These are phyloP conservation scores for Argynnis bischoffii DNA, from an alignment of 2,888 invertebrate genomes.

Conservation along the genomic window DNA sequence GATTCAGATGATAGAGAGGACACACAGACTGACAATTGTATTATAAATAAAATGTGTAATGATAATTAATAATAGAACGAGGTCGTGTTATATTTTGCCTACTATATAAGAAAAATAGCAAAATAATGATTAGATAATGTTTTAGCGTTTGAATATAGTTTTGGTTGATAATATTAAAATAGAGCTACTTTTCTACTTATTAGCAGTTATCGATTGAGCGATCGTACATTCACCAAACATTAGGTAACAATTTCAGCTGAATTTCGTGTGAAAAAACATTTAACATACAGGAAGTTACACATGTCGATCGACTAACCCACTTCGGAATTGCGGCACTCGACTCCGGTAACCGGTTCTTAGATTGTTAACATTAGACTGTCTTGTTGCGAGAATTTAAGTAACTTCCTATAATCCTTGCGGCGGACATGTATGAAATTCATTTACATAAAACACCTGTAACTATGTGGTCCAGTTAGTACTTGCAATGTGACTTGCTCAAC, in stretches of 20 bases:
- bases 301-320: slow-evolving; percentile 38
- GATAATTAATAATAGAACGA: no score
- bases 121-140: no score
- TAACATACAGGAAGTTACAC: slow-evolving; percentile 37
- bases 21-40: no score
- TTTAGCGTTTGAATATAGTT: no score
- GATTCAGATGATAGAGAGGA: no score
- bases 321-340: slow-evolving; percentile 32
- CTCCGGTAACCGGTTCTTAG: slow-evolving; percentile 32
- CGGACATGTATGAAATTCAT: slow-evolving; percentile 1
- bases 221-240: slow-evolving; percentile 17
- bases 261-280: slow-evolving; percentile 34
- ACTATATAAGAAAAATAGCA: no score
- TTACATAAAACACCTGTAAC: not conserved
- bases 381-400: slow-evolving; percentile 26
- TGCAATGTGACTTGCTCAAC: no score
- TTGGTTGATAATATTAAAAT: not conserved
- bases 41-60: no score
- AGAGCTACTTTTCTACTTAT: not conserved
- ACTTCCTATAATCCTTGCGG: slow-evolving; percentile 15
- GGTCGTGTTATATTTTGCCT: no score
- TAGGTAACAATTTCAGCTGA: slow-evolving; percentile 36
- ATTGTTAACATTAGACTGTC: slow-evolving; percentile 29
- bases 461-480: not conserved
- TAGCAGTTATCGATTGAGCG: slow-evolving; percentile 8